Base-by-base conservation (phyloP, 2,113 vertebrate species). In the Corythaeola cristata region DNA sequence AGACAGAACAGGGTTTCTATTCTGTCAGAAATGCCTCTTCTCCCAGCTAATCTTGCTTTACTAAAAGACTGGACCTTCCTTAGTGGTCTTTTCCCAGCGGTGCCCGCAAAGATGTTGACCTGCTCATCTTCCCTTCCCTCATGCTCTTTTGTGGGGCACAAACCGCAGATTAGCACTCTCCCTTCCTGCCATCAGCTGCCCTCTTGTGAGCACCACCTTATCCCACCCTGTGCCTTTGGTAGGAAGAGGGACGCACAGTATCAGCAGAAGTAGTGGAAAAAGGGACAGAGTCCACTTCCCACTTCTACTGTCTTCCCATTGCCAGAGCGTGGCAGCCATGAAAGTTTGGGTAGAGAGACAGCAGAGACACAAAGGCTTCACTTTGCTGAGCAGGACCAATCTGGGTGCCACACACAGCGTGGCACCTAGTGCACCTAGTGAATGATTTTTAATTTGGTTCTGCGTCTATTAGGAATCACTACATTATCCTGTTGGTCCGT, bases 401-500 rank as follows among this genome's bases (percentile, higher is more conserved):
- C 14, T 63, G 44, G 39, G 20, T 85, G 35, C 20, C 23, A 32
- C n/a, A 37, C n/a, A 75, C 21, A 60, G 49, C 9, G 7, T 21
- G 26, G 53, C 63, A 84, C 27, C 37, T 52, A 33, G n/a, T 16
- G 85, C 45, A 58, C 35, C 1, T 0, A 56, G 12, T 26, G 55
- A 64, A 30, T 47, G 19, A 28, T 44, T 13, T 67, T 62, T 45
- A 18, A 18, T 77, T 79, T 55, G n/a, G 24, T 78, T 78, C 69
- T 91, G 49, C 39, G 92, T 37, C 39, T 55, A 6, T 52, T 56
- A 68, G 22, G 12, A 91, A 67, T 72, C 52, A 21, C 30, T 69
- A 1, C 11, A 20, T 62, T 56, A 33, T 12, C 52, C 44, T 47
- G 12, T 33, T 1, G 2, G 22, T 56, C 47, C 5, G 0, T 62